Evolutionary conservation across 2,888 invertebrate genomes (phyloP), one percentile per base, ranked within the genome.

Genomic region (Meiosimyza platycephala): DNA sequence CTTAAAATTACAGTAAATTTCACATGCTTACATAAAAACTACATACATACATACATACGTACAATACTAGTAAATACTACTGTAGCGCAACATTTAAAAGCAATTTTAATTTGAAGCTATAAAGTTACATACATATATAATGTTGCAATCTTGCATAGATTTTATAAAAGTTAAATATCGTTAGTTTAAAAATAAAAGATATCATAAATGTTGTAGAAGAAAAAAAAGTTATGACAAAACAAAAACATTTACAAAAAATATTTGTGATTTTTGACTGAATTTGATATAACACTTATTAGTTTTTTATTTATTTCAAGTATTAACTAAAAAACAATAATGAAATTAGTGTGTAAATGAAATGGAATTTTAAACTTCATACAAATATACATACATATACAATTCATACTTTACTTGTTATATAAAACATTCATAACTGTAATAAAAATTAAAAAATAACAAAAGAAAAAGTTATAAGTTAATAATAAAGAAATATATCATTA

Each of bases 251-350:
- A 59, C 50, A 76, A 72, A 66, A 59, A 69, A 65, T 71, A 74
- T 75, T 67, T 76, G 75, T 76, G 76, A 77, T 76, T 74, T 73
- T 70, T 74, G 76, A 76, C 76, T 77, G 76, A 76, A 76, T 74
- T 77, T 75, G 73, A 74, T 76, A 76, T 50, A 22, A 64, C 50
- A 57, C 40, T 28, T 57, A 57, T 51, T 22, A 51, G 33, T 28
- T 40, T 63, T 63, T 71, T 70, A 16, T 70, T 52, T 28, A 47
- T 52, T 70, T 52, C 47, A 63, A 55, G 47, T 33, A 55, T 48
- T 63, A 15, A 40, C 15, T 55, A 12, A 52, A 65, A 51, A 72
- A 65, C 40, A 65, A 71, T 52, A 72, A 18, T 63, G 48, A 15
- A 48, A 71, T 47, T 55, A 57, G 52, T 52, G 51, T 70, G 28